Percentiles rank a stretch among this genome's conserved stretches.
These are phyloP conservation scores for Reticulitermes speratus DNA, from an alignment of 1,140 invertebrate species.

Conservation along the genomic window DNA sequence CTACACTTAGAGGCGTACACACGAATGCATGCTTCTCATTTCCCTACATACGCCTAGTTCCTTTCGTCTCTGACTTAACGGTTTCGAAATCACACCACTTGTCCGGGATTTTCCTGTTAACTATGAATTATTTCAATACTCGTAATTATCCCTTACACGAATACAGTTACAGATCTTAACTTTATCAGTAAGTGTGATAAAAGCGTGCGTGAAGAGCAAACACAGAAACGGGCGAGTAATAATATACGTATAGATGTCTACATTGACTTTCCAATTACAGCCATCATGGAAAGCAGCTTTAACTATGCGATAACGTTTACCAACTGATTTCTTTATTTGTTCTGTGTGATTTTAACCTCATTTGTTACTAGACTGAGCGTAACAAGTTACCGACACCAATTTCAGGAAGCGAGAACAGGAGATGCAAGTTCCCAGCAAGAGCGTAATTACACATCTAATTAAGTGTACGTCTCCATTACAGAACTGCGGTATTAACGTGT, in stretches of 20 bases:
- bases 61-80: too few species aligned
- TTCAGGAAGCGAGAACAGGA: background rate
- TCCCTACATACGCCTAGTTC: too few species aligned
- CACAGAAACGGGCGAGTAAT: too few species aligned
- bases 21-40: too few species aligned
- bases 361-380: background rate
- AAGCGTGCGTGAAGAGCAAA: too few species aligned
- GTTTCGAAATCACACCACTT: too few species aligned
- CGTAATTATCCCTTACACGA: too few species aligned
- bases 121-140: too few species aligned
- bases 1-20: too few species aligned
- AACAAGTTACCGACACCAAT: background rate
- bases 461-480: constrained; percentile 11
- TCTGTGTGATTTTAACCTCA: background rate
- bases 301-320: background rate
- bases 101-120: too few species aligned
- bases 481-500: constrained; percentile 1
- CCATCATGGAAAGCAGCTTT: background rate
- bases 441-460: constrained; percentile 10
- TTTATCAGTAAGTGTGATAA: too few species aligned
- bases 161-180: too few species aligned
- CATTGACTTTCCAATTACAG: background rate
- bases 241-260: background rate
- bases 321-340: background rate
- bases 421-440: background rate